A percentile compares a stretch with the other conserved stretches of the same genome.
Evolutionary conservation across 1,140 invertebrate genomes (phyloP).

Genomic region (Drosophila orena): DNA sequence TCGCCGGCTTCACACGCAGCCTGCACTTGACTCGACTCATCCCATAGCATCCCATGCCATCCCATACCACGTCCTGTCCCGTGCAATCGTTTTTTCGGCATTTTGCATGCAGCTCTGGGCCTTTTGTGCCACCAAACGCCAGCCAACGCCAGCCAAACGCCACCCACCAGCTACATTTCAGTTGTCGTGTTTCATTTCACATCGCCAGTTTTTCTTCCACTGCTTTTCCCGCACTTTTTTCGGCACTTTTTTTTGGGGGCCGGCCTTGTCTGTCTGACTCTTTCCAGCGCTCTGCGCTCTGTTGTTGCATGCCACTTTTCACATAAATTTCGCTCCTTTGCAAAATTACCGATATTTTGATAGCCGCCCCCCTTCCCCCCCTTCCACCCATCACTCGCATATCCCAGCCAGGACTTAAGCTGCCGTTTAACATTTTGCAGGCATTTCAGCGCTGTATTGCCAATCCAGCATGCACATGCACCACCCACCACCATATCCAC

Average conservation of each 20-base stretch:
- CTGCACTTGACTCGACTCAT: slow-evolving; percentile 10
- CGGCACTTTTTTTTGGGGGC: background rate
- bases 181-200: slow-evolving; percentile 41
- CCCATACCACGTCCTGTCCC: background rate
- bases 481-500: too few species aligned
- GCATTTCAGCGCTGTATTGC: slow-evolving; percentile 1
- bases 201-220: slow-evolving; percentile 7
- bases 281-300: slow-evolving; percentile 35
- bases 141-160: background rate
- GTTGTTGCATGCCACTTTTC: slow-evolving; percentile 49
- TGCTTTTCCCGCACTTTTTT: slow-evolving; percentile 30
- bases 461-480: slow-evolving; percentile 2
- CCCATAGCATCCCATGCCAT: background rate
- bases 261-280: slow-evolving; percentile 64
- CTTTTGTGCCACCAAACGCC: slow-evolving; percentile 2
- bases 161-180: background rate
- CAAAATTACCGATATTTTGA: slow-evolving; percentile 71
- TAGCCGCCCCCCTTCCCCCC: background rate
- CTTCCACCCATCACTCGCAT: background rate
- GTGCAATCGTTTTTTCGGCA: slow-evolving; percentile 57
- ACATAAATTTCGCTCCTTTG: slow-evolving; percentile 76
- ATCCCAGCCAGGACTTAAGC: slow-evolving; percentile 28
- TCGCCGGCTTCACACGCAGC: slow-evolving; percentile 74
- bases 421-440: slow-evolving; percentile 60
- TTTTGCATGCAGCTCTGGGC: slow-evolving; percentile 38